Conservation (phyloP, 2,113 vertebrate genomes). For the Picathartes gymnocephalus region DNA sequence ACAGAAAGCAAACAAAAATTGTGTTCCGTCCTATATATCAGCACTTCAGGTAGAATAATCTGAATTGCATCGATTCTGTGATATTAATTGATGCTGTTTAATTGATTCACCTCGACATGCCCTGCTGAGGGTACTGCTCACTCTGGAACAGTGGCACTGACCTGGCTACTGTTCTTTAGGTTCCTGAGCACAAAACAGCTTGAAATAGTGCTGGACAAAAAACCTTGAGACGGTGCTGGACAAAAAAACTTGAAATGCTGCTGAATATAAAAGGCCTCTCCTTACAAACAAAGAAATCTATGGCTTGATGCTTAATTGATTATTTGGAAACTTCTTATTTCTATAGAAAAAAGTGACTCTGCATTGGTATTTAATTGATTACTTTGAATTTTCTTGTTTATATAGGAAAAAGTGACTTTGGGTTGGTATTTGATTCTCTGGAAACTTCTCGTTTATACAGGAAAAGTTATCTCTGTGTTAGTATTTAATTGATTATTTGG, state of each 20-base stretch:
- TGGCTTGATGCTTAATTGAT: background rate
- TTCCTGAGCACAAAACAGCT: background rate
- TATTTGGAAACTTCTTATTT: background rate
- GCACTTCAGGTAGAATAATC: background rate
- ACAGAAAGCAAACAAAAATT: background rate
- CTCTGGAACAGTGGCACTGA: background rate
- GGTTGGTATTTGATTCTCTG: background rate
- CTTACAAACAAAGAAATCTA: background rate
- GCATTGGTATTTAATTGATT: too few relatives aligned
- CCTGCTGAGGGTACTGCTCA: background rate
- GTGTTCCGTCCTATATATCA: background rate
- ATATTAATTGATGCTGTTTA: background rate
- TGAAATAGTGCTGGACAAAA: background rate
- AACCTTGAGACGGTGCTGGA: background rate
- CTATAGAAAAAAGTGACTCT: background rate
- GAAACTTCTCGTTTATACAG: background rate
- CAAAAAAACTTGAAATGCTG: background rate
- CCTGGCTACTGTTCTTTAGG: background rate
- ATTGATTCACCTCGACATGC: background rate
- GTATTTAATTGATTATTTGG: background rate
- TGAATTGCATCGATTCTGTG: background rate
- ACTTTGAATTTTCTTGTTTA: too few relatives aligned
- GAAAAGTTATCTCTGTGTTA: background rate
- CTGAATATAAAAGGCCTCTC: background rate
- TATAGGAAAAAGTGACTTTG: background rate